These are phyloP conservation scores for Stegana nigrithorax DNA, from an alignment of 2,888 invertebrate species.

Conservation along the genomic window DNA sequence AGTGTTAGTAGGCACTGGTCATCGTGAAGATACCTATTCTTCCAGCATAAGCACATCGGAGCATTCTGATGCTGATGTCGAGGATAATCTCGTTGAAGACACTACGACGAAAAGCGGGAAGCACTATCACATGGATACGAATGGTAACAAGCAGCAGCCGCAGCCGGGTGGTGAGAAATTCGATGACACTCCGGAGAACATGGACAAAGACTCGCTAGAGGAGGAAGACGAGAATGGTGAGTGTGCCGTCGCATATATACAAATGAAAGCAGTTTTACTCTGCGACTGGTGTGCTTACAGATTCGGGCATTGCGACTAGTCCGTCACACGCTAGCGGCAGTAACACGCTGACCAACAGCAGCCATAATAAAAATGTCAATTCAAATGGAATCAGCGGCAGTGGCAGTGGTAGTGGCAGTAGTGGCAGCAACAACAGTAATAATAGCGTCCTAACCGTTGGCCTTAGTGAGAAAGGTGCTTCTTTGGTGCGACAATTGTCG, in stretches of 20 bases:
- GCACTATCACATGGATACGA: constrained; percentile 46
- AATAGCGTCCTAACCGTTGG: constrained; percentile 58
- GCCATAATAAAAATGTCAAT: constrained; percentile 30
- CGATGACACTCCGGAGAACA: constrained; percentile 72
- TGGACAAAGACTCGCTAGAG: constrained; percentile 71
- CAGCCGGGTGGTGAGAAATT: constrained; percentile 72
- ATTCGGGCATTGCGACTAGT: constrained; percentile 68
- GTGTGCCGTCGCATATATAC: constrained; percentile 10
- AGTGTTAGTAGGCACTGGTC: constrained; percentile 31
- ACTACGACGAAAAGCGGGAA: constrained; percentile 48
- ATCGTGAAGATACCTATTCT: constrained; percentile 35
- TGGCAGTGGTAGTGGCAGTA: constrained; percentile 12
- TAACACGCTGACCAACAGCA: constrained; percentile 20
- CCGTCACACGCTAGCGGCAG: constrained; percentile 56
- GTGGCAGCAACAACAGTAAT: too few species aligned
- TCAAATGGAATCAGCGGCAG: constrained; percentile 16
- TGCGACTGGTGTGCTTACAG: constrained; percentile 48
- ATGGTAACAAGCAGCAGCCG: constrained; percentile 62
- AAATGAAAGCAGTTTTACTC: neutral
- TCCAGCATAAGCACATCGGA: constrained; percentile 69
- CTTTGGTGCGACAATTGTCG: constrained; percentile 57
- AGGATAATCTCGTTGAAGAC: constrained; percentile 79
- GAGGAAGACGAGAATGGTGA: constrained; percentile 71
- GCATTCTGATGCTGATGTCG: constrained; percentile 84
- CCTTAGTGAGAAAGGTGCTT: constrained; percentile 64